Base-by-base conservation (phyloP, 2,797 vertebrate genomes). In the Epinephelus awoara region DNA sequence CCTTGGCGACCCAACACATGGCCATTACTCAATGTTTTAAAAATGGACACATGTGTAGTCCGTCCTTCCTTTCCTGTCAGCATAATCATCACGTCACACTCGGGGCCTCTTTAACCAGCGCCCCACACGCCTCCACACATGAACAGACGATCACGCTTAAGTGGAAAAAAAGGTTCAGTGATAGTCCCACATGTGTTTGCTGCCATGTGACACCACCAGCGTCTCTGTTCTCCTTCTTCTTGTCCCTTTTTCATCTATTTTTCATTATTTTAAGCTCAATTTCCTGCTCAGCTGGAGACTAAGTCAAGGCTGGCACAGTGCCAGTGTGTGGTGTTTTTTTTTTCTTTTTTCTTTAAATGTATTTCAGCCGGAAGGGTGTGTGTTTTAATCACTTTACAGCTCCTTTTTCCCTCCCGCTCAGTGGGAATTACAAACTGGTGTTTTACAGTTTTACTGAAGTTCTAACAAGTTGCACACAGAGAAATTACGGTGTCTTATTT, bases 371-470 rank as follows among this genome's bases (percentile, higher is more conserved):
- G 68, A 62, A 81, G 75, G 57, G n/a, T 61, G 87, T 72, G 72
- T 68, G 61, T 82, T 87, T 84, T 88, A 88, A 87, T 87, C 81
- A 85, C 67, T 19, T 25, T n/a, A 72, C 25, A 34, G 27, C 52
- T 75, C 34, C 2, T 62, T 34, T 75, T 57, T 44, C 42, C 64
- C 29, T 14, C 63, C 23, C 21, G 6, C 67, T 40, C 58, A 5
- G 74, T 51, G 66, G 18, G 62, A 71, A 72, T 67, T 54, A 79
- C 68, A 78, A 84, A 80, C 65, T n/a, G 19, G 23, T 61, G 15
- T 38, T 54, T 80, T 58, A 54, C 69, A 46, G 29, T 67, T 79
- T 71, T 17, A 52, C 34, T 15, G 64, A 14, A 21, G 62, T 65
- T 65, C 17, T 38, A 66, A 49, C 29, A 59, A 72, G 64, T 27